Conservation (phyloP, 2,113 vertebrate species). For the Otis tarda region DNA sequence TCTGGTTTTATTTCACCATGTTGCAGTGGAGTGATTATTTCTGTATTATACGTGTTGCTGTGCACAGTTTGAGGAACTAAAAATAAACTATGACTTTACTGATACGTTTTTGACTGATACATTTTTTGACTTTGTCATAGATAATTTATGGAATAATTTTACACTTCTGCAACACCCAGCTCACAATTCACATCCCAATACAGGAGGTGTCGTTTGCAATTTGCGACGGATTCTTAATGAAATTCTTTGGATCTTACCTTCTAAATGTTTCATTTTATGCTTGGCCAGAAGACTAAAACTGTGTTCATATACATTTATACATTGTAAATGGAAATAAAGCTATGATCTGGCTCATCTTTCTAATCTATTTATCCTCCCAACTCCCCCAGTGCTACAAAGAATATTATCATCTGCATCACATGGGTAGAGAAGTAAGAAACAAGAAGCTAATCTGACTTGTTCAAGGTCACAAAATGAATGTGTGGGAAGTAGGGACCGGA, state of each 20-base stretch:
- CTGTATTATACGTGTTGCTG: neutral
- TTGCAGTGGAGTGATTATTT: constrained; percentile 14
- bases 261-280: constrained; percentile 73
- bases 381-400: neutral
- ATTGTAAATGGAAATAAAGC: constrained; percentile 61
- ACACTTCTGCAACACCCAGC: constrained; percentile 57
- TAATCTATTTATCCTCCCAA: constrained; percentile 65
- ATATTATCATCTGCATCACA: neutral
- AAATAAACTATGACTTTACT: constrained; percentile 59
- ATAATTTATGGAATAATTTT: constrained; percentile 75
- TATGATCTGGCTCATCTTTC: constrained; percentile 63
- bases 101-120: constrained; percentile 55
- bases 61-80: constrained; percentile 47
- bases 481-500: neutral
- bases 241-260: constrained; percentile 65
- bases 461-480: neutral
- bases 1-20: neutral
- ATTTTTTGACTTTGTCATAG: constrained; percentile 61
- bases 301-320: constrained; percentile 65
- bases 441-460: neutral
- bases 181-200: constrained; percentile 66
- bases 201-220: constrained; percentile 67
- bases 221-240: constrained; percentile 61
- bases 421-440: neutral
- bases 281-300: constrained; percentile 60